Evolutionary conservation across 2,888 invertebrate genomes (phyloP).

Genomic region (Rhagonycha fulva): DNA sequence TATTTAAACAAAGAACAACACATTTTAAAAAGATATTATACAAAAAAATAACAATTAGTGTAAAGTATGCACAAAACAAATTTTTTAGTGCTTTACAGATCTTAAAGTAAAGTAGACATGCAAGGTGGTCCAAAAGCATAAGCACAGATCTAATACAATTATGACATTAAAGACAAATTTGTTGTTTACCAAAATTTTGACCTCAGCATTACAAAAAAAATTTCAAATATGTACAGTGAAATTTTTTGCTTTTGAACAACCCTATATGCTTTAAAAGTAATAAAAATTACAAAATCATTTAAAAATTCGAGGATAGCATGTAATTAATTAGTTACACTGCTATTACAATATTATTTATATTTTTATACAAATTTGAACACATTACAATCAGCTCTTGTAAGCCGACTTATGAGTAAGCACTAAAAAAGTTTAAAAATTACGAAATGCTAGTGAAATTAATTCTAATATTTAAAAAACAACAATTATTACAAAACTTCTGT

Average conservation of each 20-base stretch:
- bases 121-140: background rate
- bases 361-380: slow-evolving; percentile 25
- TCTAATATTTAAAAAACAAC: background rate
- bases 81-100: background rate
- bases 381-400: slow-evolving; percentile 13
- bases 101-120: background rate
- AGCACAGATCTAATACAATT: background rate
- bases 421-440: background rate
- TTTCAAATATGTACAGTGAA: background rate
- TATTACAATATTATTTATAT: slow-evolving; percentile 10
- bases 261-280: background rate
- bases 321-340: slow-evolving; percentile 5
- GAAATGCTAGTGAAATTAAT: background rate
- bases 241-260: background rate
- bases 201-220: background rate
- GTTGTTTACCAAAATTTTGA: background rate
- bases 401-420: slow-evolving; percentile 5
- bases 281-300: background rate
- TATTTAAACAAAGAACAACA: background rate
- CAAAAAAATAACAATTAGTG: background rate
- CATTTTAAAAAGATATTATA: background rate
- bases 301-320: slow-evolving; percentile 6
- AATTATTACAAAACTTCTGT: background rate
- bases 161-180: background rate
- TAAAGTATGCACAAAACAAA: background rate